A percentile compares a stretch with the other conserved stretches of the same genome.
Conservation (phyloP, 2,888 invertebrate genomes). For the Frankliniella intonsa region DNA sequence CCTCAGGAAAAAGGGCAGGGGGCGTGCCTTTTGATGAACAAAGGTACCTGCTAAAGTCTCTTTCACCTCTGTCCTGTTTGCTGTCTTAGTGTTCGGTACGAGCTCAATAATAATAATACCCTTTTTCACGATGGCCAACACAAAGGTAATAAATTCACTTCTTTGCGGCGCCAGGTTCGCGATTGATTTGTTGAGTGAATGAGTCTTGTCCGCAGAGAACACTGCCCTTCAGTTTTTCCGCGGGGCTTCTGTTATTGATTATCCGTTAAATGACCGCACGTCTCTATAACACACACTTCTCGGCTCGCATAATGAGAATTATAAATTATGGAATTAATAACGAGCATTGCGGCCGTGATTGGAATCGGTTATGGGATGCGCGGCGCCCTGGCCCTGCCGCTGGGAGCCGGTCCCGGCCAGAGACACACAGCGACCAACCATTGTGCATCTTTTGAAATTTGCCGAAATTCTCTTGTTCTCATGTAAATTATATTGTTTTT, state of each 20-base stretch:
- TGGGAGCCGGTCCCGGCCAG: neutral
- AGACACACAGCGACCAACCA: neutral
- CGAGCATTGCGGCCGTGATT: conserved; percentile 12
- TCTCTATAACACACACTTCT: conserved; percentile 2
- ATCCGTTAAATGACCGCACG: neutral
- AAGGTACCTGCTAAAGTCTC: too few relatives aligned
- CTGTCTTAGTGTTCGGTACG: too few relatives aligned
- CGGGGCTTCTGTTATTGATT: neutral
- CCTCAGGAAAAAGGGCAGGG: too few relatives aligned
- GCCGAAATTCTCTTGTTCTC: too few relatives aligned
- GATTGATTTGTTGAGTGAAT: conserved; percentile 20
- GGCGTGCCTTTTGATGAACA: too few relatives aligned
- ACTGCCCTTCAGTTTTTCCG: neutral
- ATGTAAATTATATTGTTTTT: too few relatives aligned
- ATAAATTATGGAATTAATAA: conserved; percentile 24
- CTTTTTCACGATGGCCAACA: too few relatives aligned
- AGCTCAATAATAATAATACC: too few relatives aligned
- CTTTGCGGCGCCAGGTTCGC: neutral
- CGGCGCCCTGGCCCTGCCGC: neutral
- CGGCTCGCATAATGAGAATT: neutral
- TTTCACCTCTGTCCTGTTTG: too few relatives aligned
- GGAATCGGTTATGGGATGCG: neutral
- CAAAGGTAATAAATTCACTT: neutral
- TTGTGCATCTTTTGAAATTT: too few relatives aligned
- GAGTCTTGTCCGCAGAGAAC: neutral